Evolutionary conservation across 2,113 vertebrate genomes (phyloP), one percentile per base, ranked within the genome.

Genomic region (Sinocyclocheilus grahami): DNA sequence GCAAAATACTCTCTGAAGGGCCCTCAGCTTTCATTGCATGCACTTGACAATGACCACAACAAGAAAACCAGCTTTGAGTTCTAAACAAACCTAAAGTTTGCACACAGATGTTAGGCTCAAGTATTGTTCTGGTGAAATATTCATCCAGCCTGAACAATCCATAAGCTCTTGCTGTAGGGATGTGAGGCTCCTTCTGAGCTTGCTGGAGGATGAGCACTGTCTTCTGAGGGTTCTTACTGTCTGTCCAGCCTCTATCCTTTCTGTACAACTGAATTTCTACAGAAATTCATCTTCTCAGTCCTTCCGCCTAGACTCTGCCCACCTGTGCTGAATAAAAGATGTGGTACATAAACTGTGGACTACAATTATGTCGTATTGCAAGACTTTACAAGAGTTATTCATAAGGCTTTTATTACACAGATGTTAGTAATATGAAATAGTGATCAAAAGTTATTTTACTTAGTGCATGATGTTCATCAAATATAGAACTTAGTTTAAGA

Each of bases 211-310:
- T 58, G 55, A 58, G 18, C 18, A 58, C 55, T 20, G 55, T 58
- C 55, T 51, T 67, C 62, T 27, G 62, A 65, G 62, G 24, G 24
- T 5, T 65, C 62, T 65, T 65, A 65, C 27, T 65, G n/a, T 65
- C 24, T 65, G n/a, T 24, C 62, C 27, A n/a, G 58, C 58, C 22
- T 62, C 58, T 62, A 62, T 62, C 20, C 58, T 62, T 2, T 8
- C 3, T 80, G 75, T 60, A 55, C 48, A n/a, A 79, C 69, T 39
- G 84, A 79, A 51, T 77, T 30, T 85, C 30, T 55, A 63, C 63
- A 42, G 22, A 16, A 39, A 46, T 78, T 71, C 5, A 37, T 65
- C 3, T 4, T 65, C 62, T 63, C 22, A 58, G 53, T 20, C 16
- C 53, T 20, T 20, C 18, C 2, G 6, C 6, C 5, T 2, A 20